These are phyloP conservation scores for Lanistes nyassanus DNA, from an alignment of 1,140 invertebrate species.

Conservation along the genomic window DNA sequence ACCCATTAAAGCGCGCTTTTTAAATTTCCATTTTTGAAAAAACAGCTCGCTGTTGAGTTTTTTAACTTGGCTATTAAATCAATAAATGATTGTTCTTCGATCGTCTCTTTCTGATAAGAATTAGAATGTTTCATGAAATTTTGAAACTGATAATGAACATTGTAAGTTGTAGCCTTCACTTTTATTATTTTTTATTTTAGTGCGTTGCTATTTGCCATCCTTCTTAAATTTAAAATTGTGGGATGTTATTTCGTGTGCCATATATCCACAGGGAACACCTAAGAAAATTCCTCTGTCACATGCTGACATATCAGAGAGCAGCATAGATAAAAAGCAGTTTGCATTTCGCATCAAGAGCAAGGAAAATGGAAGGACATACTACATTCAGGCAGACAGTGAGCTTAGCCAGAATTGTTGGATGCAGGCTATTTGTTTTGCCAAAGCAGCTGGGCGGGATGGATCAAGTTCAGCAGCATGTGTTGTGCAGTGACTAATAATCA, in stretches of 20 bases:
- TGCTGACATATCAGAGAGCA: constrained; percentile 62
- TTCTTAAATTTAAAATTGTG: too few relatives aligned
- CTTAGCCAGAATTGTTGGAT: constrained; percentile 62
- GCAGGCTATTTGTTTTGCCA: constrained; percentile 66
- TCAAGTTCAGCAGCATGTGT: constrained; percentile 62
- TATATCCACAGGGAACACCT: constrained; percentile 45
- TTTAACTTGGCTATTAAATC: too few relatives aligned
- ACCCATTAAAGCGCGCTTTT: too few relatives aligned
- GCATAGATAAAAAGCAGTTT: constrained; percentile 61
- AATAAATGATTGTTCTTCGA: too few relatives aligned
- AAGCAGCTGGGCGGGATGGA: constrained; percentile 56
- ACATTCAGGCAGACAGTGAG: constrained; percentile 62
- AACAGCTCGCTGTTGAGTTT: too few relatives aligned
- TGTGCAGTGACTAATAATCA: constrained; percentile 47
- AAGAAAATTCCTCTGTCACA: constrained; percentile 59
- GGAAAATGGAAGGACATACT: constrained; percentile 59
- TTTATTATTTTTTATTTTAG: too few relatives aligned
- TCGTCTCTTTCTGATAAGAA: too few relatives aligned
- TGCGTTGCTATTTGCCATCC: too few relatives aligned
- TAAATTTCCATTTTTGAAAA: too few relatives aligned
- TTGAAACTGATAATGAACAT: background rate
- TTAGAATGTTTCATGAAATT: too few relatives aligned
- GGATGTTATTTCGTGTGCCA: constrained; percentile 31
- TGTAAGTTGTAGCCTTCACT: too few relatives aligned
- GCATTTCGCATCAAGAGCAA: constrained; percentile 62